Conservation (phyloP, 2,113 vertebrate species). For the Corythornis madagascariensis region DNA sequence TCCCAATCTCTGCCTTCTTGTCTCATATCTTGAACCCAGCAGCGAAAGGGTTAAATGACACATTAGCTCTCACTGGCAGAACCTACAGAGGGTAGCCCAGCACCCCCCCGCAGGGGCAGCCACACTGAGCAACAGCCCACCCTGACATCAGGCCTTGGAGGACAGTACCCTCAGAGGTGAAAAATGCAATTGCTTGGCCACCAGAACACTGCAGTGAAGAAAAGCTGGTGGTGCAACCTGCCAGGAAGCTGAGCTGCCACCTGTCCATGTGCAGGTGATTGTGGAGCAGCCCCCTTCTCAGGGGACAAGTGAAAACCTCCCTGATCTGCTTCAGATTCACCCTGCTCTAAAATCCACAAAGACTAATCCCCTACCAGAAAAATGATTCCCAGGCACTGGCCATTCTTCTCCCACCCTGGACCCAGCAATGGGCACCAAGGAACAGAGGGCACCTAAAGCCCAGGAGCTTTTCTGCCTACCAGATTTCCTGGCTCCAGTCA, state of each 20-base stretch:
- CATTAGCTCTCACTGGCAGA: background rate
- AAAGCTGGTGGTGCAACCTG: background rate
- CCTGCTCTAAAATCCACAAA: background rate
- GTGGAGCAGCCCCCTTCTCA: background rate
- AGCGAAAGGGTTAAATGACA: background rate
- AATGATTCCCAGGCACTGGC: background rate
- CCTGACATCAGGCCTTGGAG: rapidly evolving
- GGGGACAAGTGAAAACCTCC: background rate
- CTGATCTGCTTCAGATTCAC: background rate
- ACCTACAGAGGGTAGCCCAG: background rate
- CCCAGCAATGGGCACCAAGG: background rate
- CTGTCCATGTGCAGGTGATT: rapidly evolving
- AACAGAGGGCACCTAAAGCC: background rate
- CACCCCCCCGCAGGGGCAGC: background rate
- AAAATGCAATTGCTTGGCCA: background rate
- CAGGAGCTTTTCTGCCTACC: background rate
- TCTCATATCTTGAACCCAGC: background rate
- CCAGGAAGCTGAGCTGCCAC: background rate
- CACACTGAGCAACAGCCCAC: background rate
- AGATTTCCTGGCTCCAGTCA: rapidly evolving
- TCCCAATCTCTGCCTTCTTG: background rate
- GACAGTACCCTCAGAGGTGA: background rate
- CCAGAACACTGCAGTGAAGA: background rate
- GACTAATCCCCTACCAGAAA: background rate
- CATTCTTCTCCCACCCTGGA: no score